These are phyloP conservation scores for Dendrolimus punctatus DNA, from an alignment of 1,140 invertebrate species.

Conservation along the genomic window DNA sequence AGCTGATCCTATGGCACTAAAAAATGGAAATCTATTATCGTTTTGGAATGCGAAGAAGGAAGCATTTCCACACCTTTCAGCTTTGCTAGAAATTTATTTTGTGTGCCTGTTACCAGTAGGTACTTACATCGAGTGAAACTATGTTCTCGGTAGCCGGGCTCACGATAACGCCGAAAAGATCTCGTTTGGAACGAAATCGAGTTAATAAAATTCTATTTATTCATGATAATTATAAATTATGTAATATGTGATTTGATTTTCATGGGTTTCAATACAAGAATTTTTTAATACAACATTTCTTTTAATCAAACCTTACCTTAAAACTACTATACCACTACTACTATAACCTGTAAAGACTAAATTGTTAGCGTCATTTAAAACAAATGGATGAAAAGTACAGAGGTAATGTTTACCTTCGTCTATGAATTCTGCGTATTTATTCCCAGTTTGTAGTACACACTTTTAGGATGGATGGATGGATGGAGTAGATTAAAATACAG, in stretches of 20 bases:
- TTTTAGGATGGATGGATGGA: no score
- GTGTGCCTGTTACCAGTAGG: conserved; percentile 20
- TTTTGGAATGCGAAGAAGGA: conserved; percentile 11
- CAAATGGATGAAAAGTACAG: no score
- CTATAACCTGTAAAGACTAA: no score
- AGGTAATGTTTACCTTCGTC: no score
- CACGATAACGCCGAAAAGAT: conserved; percentile 12
- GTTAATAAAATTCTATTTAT: conserved; percentile 24
- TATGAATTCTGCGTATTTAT: no score
- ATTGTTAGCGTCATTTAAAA: no score
- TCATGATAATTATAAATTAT: conserved; percentile 19
- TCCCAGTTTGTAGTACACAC: no score
- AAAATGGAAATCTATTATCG: neutral
- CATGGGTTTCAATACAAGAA: no score
- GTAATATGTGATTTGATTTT: neutral
- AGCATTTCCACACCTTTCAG: conserved; percentile 6
- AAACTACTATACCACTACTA: no score
- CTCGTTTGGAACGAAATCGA: conserved; percentile 9
- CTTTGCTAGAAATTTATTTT: conserved; percentile 12
- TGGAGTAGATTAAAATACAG: no score
- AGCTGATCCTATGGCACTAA: neutral
- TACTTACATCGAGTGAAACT: conserved; percentile 17
- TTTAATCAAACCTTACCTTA: no score
- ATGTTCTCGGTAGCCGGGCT: conserved; percentile 19
- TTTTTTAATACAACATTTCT: no score